Base-by-base conservation (phyloP, 2,113 vertebrate genomes). In the Bubo bubo region DNA sequence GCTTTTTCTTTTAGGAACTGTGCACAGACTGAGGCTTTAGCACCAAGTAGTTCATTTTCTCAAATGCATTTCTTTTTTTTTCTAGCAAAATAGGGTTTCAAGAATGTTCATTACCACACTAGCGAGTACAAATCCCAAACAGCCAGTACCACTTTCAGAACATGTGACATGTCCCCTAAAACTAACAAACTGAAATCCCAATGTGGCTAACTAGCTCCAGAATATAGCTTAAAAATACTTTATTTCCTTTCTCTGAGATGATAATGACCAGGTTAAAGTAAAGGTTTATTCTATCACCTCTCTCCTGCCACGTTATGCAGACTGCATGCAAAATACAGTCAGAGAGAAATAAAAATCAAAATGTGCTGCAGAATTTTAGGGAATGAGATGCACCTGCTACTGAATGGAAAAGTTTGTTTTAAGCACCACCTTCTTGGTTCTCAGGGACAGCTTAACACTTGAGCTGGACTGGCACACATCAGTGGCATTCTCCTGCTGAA, bases 1-100 rank as follows among this genome's bases (percentile, higher is more conserved):
- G 70, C 49, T 91, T 2, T 95, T 93, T 87, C 77, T 64, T 91
- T 67, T 30, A 85, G 77, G 50, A 97, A 70, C 74, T 84, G n/a
- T 92, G 32, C 32, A 4, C 30, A 63, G 58, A 88, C 77, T 49
- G 43, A 75, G 24, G 43, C 84, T 89, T 95, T 94, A 73, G 79
- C 50, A 81, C 71, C 30, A 7, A 37, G 22, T 88, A 56, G 58
- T 92, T 98, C 3, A 22, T 58, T 35, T 64, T 74, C 58, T 93
- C 26, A 63, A 17, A 52, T 82, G 21, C 16, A 70, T 58, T n/a
- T 37, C 9, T 47, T 47, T 47, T 21, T 20, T 49, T 85, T 76
- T 72, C 8, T 28, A 23, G 28, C 23, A 58, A 77, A 73, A 45
- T 20, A 71, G 14, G 6, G 4, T 76, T 96, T 93, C 3, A n/a